These are phyloP conservation scores for Pluvialis apricaria DNA, from an alignment of 2,113 vertebrate species.

Conservation along the genomic window DNA sequence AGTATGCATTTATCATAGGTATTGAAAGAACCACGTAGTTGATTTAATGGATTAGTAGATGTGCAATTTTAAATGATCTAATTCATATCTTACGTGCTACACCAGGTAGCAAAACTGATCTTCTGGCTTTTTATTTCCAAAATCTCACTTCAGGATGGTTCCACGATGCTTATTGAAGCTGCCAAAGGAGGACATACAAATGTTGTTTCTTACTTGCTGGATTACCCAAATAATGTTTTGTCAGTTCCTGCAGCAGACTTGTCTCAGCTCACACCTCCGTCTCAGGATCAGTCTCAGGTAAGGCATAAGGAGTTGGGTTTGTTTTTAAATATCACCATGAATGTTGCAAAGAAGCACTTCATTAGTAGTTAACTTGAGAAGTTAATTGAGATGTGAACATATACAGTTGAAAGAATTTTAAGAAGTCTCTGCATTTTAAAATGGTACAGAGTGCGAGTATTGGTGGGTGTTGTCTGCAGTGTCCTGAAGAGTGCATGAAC, in stretches of 20 bases:
- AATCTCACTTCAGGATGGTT: constrained; percentile 85
- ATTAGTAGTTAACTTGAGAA: not conserved
- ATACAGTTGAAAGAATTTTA: not conserved
- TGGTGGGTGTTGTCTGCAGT: not conserved
- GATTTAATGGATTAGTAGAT: not conserved
- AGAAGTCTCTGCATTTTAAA: not conserved
- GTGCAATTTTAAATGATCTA: not conserved
- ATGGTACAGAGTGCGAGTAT: not conserved
- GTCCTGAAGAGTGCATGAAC: not conserved
- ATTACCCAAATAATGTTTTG: constrained; percentile 97
- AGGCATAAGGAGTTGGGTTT: not conserved
- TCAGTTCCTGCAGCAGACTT: constrained; percentile 91
- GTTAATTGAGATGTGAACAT: not conserved
- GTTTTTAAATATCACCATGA: not conserved
- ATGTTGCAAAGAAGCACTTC: not conserved
- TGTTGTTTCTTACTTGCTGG: constrained; percentile 97
- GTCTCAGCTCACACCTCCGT: constrained; percentile 92
- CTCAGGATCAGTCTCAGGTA: constrained; percentile 98
- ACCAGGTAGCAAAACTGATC: not conserved
- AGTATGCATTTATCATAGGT: not conserved
- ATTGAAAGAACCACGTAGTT: not conserved
- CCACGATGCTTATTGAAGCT: constrained; percentile 99
- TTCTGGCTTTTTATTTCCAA: constrained; percentile 8
- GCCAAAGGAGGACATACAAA: constrained; percentile 99
- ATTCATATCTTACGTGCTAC: not conserved